Percentiles rank a stretch among this genome's conserved stretches.
These are phyloP conservation scores for Natrix natrix DNA, from an alignment of 2,797 vertebrate genomes.

Conservation along the genomic window DNA sequence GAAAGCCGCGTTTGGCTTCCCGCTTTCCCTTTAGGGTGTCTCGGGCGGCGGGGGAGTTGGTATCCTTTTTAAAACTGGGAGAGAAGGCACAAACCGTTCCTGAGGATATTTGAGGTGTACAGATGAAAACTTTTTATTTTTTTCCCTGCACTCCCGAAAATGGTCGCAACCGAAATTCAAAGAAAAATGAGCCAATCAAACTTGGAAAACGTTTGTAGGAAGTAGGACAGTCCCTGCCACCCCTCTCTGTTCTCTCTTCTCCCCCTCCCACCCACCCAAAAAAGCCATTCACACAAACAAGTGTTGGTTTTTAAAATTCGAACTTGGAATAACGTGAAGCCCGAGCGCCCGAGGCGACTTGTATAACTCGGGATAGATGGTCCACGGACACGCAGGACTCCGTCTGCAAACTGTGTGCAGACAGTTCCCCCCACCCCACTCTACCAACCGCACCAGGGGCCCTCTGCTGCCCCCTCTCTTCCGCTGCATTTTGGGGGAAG, in stretches of 20 bases:
- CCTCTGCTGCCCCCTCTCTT: neutral
- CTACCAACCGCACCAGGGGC: neutral
- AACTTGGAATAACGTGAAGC: neutral
- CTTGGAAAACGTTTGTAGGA: neutral
- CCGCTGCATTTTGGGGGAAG: neutral
- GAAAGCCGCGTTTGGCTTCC: neutral
- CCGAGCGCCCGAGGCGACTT: neutral
- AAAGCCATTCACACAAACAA: neutral
- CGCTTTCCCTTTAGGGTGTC: neutral
- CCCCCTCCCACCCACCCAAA: neutral
- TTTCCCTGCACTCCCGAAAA: rapidly evolving
- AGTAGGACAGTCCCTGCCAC: neutral
- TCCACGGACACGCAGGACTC: neutral
- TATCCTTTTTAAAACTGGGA: neutral
- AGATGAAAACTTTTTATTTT: neutral
- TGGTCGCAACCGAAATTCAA: neutral
- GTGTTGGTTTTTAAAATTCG: neutral
- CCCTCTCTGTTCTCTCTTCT: too few species aligned
- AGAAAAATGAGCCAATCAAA: neutral
- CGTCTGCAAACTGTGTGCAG: neutral
- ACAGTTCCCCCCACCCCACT: too few species aligned
- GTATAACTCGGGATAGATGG: neutral
- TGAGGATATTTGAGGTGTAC: neutral
- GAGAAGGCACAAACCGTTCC: neutral
- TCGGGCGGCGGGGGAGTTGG: neutral